Base-by-base conservation (phyloP, 2,113 vertebrate species). In the Euleptes europaea region DNA sequence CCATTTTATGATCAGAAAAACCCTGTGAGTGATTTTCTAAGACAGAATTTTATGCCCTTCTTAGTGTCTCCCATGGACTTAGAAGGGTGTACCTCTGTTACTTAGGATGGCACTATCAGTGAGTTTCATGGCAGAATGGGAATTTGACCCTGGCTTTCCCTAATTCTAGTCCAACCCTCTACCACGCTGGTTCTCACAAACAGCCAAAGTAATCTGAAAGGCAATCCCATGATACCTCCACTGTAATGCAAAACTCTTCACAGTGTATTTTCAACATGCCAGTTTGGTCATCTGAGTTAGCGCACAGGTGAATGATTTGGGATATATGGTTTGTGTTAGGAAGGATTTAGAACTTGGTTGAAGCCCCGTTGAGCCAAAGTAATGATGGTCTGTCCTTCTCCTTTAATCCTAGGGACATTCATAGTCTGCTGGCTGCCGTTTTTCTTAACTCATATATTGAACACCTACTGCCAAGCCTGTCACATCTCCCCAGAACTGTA, bases 371-470 rank as follows among this genome's bases (percentile, higher is more conserved):
- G 47, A n/a, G 73, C 17, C 74, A 2, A 91, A 88, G 35, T 87
- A 5, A 83, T 0, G 0, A 28, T 21, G 40, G 83, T 67, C 76
- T 93, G 86, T 88, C 70, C 84, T 57, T 93, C 80, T 87, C 49
- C 86, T 88, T 94, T 82, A 78, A 89, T 92, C 86, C 40, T 93
- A 98, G 98, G 98, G 42, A 94, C 98, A 71, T 99, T 99, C 94
- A 97, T 99, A 93, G 95, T 98, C 94, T 99, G 98, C 96, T 99
- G 98, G 98, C 95, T 99, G 91, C 98, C 98, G 31, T 99, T 99
- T 95, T 99, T 99, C 95, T 95, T 99, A 96, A 98, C 97, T 84
- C 98, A 98, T 89, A 96, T 99, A 92, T 96, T 99, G 94, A 98
- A 98, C 14, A 95, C 97, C 72, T 98, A 99, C 95, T 99, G 98